Evolutionary conservation across 2,797 vertebrate genomes (phyloP), one percentile per base, ranked within the genome.

Genomic region (Muraenolepis orangiensis): DNA sequence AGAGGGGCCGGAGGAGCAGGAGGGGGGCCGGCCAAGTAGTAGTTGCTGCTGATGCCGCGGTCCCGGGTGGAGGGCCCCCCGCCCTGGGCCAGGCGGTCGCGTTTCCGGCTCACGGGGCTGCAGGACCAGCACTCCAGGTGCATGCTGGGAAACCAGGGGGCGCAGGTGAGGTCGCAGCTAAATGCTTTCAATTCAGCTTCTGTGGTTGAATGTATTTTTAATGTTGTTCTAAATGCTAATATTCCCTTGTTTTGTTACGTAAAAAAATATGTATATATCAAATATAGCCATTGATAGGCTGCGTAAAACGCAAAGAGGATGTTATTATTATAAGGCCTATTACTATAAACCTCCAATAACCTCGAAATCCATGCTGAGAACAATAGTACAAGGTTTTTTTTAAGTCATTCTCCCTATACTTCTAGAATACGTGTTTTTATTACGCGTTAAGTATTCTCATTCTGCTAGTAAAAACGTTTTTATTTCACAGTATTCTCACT

Each of bases 101-200:
- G 77, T 81, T 88, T 90, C 77, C 91, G 82, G 77, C 89, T 85
- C 69, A 90, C 85, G 0, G 89, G 90, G 73, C 90, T 91, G 77
- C 88, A 91, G 80, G 91, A 90, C 85, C 86, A 88, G 75, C 90
- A 89, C 81, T 90, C 90, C 38, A 90, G 36, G 12, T 86, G 88
- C 87, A 91, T 83, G 0, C 85, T 73, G 73, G 82, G 86, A 67
- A 46, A 57, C 51, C 51, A 7, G 11, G 29, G 68, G 34, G 31
- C 6, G 26, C 66, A 66, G 3, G 72, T 61, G 28, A 66, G 28
- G 26, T 30, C 28, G 28, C 14, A 1, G 26, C 11, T 26, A 6
- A 23, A 26, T n/a, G 18, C 69, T 6, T 7, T 57, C 6, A 57
- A 57, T 23, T 1, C 51, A n/a, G 51, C 20, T 57, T 23, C n/a